Conservation (phyloP, 37 sponge, comb jelly and placozoan species). For the Beroe forskalii region DNA sequence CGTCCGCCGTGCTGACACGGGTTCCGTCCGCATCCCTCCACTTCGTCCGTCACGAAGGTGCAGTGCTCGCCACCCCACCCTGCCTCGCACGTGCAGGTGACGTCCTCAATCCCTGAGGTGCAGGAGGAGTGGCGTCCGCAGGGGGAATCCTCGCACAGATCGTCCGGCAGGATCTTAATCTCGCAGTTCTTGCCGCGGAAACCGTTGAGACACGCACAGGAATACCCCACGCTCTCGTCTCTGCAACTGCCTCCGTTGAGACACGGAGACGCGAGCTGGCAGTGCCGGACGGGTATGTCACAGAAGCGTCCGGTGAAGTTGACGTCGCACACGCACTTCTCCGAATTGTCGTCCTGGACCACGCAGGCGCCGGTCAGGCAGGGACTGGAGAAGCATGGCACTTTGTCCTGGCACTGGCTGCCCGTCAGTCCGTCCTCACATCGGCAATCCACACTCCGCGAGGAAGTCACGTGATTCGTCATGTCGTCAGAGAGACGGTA, state of each 20-base stretch:
- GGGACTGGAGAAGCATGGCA: slow-evolving; percentile 18
- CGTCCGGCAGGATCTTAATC: background rate
- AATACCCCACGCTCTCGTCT: slow-evolving; percentile 50
- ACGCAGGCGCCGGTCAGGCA: background rate
- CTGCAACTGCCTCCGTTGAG: slow-evolving; percentile 46
- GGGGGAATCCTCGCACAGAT: background rate
- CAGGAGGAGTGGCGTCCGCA: slow-evolving; percentile 34
- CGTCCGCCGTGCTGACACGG: slow-evolving; percentile 40
- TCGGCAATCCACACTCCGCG: background rate
- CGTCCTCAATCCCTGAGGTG: slow-evolving; percentile 8
- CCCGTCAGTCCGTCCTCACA: slow-evolving; percentile 29
- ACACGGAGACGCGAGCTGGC: background rate
- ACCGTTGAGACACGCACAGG: slow-evolving; percentile 33
- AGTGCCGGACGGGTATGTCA: slow-evolving; percentile 9
- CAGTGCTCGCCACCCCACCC: slow-evolving; percentile 51
- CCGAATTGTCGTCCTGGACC: background rate
- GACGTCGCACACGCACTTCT: slow-evolving; percentile 5
- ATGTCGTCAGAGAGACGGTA: background rate
- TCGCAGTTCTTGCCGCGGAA: slow-evolving; percentile 38
- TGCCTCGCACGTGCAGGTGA: slow-evolving; percentile 50
- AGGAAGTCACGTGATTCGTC: background rate
- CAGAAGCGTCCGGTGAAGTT: slow-evolving; percentile 15
- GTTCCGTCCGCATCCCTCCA: background rate
- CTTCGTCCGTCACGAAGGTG: background rate
- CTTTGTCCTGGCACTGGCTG: slow-evolving; percentile 3